phyloP scores from a whole-genome alignment of 2,888 invertebrate genomes.

The Cenopis cana region DNA sequence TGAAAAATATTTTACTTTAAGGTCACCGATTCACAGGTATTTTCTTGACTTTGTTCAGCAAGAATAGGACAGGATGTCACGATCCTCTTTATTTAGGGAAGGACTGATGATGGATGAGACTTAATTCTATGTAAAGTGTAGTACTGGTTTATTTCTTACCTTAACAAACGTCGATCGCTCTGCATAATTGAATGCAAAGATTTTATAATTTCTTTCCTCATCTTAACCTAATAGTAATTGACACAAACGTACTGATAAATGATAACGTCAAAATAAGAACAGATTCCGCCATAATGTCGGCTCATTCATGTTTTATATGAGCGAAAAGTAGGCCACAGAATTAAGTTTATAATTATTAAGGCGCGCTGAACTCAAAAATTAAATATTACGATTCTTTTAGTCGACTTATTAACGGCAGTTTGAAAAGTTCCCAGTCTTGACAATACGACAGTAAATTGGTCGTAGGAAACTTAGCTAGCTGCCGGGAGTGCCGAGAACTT shows the following conservation, averaged over 20 bases:
- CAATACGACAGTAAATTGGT: constrained; percentile 32
- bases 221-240: too few relatives aligned
- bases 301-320: not conserved
- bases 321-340: constrained; percentile 7
- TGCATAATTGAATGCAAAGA: too few relatives aligned
- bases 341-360: not conserved
- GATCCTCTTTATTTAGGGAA: too few relatives aligned
- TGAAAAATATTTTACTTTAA: constrained; percentile 25
- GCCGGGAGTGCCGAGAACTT: constrained; percentile 11
- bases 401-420: constrained; percentile 8
- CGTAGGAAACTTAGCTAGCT: constrained; percentile 18
- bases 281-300: not conserved
- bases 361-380: constrained; percentile 7
- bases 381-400: constrained; percentile 11
- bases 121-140: too few relatives aligned
- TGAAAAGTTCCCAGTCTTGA: constrained; percentile 22
- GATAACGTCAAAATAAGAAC: not conserved
- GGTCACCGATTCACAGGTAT: constrained; percentile 4
- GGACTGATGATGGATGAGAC: too few relatives aligned
- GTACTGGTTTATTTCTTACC: too few relatives aligned
- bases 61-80: too few relatives aligned
- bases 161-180: too few relatives aligned
- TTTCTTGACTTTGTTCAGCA: not conserved
- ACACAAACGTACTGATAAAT: too few relatives aligned
- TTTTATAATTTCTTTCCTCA: too few relatives aligned